Base-by-base conservation (phyloP, 2,888 invertebrate genomes). In the Platycnemis pennipes region DNA sequence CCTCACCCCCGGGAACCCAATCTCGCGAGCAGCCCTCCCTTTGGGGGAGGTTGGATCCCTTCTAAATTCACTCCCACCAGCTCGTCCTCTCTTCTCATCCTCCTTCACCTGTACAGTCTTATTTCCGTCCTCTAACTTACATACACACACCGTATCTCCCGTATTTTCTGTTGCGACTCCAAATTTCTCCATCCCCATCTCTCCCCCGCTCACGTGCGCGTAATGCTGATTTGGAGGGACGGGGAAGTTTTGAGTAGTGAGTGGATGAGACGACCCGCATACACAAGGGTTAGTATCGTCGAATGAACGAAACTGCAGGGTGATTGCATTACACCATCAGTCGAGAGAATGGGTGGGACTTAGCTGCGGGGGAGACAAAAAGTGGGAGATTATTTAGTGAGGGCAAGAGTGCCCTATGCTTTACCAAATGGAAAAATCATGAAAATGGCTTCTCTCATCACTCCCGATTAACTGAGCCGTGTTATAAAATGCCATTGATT, bases 1-100 rank as follows among this genome's bases (percentile, higher is more conserved):
- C n/a, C n/a, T n/a, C n/a, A n/a, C n/a, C 91, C 49, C 91, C 11
- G 56, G 91, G 91, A 91, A 91, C 91, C 63, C 91, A 91, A 91
- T 91, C 91, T 63, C 45, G 56, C 63, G 22, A 31, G 31, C 56
- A 19, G 19, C 22, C 86, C 19, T 37, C 8, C 87, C 77, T 26
- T 37, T 19, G 49, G n/a, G 49, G n/a, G 49, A 11, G 3, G 49
- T 49, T 19, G 11, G 49, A n/a, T 16, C 77, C 31, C 77, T 77
- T 37, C 5, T 19, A 49, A 11, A n/a, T n/a, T 16, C 4, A 19
- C 11, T 19, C 49, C 49, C 1, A 49, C 49, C 49, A 0, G 49
- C 63, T n/a, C 63, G 5, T 7, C n/a, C 77, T 11, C 31, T 49
- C 49, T 19, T 49, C 49, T 37, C 77, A 3, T 31, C 4, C 77